Conservation (phyloP, 1,140 invertebrate species). For the Harlomillsia oculata region DNA sequence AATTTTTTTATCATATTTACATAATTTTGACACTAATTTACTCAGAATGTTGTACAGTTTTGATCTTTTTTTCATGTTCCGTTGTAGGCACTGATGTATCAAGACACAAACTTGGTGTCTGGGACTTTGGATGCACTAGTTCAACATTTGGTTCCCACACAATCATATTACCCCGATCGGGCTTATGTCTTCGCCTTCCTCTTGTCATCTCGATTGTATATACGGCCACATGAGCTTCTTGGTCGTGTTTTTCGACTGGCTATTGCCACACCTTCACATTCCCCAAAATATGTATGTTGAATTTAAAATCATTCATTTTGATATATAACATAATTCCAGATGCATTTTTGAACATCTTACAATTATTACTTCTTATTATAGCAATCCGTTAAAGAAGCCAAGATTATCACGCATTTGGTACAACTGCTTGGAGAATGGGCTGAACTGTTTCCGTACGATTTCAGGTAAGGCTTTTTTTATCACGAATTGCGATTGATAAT, state of each 20-base stretch:
- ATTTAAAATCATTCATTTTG: neutral
- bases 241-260: constrained; percentile 54
- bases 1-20: no score
- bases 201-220: constrained; percentile 83
- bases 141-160: constrained; percentile 81
- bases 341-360: neutral
- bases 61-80: neutral
- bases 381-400: constrained; percentile 23
- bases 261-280: constrained; percentile 28
- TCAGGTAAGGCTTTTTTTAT: no score
- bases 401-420: constrained; percentile 57
- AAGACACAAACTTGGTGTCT: constrained; percentile 70
- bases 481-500: no score
- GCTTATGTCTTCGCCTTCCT: constrained; percentile 89
- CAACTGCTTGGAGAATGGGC: constrained; percentile 86
- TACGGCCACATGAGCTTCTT: constrained; percentile 83
- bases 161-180: constrained; percentile 76
- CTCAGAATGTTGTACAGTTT: no score
- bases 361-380: constrained; percentile 1
- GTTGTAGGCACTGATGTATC: constrained; percentile 62
- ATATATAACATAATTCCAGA: neutral
- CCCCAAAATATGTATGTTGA: constrained; percentile 33
- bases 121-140: constrained; percentile 77
- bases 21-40: no score
- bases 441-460: constrained; percentile 91